Percentiles rank a stretch among this genome's conserved stretches.
Evolutionary conservation across 2,888 invertebrate genomes (phyloP).

Genomic region (Mechanitis mazaeus): DNA sequence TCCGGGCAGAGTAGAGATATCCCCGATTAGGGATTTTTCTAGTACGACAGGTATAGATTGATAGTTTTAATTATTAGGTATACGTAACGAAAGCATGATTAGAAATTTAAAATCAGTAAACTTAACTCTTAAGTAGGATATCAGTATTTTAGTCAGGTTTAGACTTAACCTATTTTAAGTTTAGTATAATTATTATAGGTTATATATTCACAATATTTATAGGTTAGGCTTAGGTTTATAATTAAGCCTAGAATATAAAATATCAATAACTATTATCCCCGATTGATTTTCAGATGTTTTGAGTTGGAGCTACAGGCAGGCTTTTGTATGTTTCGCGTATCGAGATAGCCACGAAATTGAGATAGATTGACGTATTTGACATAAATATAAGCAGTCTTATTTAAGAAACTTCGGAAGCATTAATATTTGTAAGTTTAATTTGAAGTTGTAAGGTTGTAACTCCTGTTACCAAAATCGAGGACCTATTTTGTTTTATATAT

Average conservation of each 20-base stretch:
- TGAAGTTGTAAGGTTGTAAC: too few species aligned
- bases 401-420: too few species aligned
- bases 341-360: constrained; percentile 18
- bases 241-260: constrained; percentile 10
- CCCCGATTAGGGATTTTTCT: constrained; percentile 30
- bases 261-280: constrained; percentile 29
- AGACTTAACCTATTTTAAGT: too few species aligned
- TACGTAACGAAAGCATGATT: too few species aligned
- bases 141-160: too few species aligned
- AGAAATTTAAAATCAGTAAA: too few species aligned
- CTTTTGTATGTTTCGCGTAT: constrained; percentile 27
- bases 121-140: too few species aligned
- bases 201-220: background rate
- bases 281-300: constrained; percentile 37
- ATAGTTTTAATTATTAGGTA: background rate
- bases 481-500: background rate
- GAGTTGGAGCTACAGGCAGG: constrained; percentile 36
- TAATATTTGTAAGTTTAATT: too few species aligned
- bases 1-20: constrained; percentile 28
- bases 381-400: too few species aligned
- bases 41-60: constrained; percentile 28
- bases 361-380: too few species aligned
- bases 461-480: background rate
- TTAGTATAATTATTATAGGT: too few species aligned
- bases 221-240: constrained; percentile 10